Percentiles rank a stretch among this genome's conserved stretches.
phyloP scores from a whole-genome alignment of 2,797 vertebrate genomes.

The Acanthiza pusilla region DNA sequence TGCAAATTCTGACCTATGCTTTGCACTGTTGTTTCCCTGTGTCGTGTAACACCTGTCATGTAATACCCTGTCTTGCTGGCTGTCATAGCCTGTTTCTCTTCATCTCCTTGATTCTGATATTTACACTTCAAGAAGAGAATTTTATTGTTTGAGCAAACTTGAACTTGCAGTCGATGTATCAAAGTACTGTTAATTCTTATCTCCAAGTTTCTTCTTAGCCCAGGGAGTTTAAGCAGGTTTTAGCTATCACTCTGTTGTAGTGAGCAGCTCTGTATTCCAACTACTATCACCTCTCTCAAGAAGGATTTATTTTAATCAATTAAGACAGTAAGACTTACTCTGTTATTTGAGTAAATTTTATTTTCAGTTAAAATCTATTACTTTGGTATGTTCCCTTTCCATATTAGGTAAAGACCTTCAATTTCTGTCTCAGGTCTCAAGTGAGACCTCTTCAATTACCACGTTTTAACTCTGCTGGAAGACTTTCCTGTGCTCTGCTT shows the following conservation, averaged over 20 bases:
- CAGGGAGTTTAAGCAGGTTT: background rate
- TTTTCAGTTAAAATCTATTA: background rate
- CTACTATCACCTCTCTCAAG: background rate
- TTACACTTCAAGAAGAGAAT: background rate
- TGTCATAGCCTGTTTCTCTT: background rate
- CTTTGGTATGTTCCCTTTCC: background rate
- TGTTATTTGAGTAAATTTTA: background rate
- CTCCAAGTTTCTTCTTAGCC: background rate
- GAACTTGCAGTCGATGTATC: background rate
- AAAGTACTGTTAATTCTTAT: background rate
- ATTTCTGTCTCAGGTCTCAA: background rate
- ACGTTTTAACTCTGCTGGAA: background rate
- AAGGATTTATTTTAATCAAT: background rate
- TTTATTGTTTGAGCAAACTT: background rate
- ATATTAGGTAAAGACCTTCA: background rate
- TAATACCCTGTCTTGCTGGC: background rate
- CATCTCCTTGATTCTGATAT: background rate
- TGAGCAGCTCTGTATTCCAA: background rate
- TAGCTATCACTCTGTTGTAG: background rate
- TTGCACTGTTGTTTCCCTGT: background rate
- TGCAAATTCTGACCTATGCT: background rate
- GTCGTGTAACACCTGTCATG: background rate
- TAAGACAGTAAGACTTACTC: background rate
- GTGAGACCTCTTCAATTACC: background rate
- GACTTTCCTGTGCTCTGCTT: background rate